Base-by-base conservation (phyloP, 2,797 vertebrate species). In the Gymnothorax reevesii region DNA sequence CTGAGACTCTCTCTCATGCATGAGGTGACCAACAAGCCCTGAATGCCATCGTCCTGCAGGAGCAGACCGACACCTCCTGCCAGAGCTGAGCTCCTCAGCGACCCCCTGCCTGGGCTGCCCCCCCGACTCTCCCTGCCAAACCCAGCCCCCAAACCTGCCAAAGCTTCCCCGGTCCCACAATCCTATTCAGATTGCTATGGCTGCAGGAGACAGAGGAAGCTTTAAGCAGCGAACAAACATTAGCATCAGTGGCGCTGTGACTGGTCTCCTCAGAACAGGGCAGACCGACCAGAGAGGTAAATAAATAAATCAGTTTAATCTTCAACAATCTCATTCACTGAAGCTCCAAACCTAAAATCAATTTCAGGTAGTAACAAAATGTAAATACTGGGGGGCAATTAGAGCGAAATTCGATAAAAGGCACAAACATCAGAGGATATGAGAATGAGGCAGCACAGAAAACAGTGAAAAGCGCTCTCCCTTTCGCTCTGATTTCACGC, bases 331-430 rank as follows among this genome's bases (percentile, higher is more conserved):
- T 22, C 77, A 69, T 82, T 85, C 49, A 75, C 59, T 55, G 12
- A 82, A 83, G 42, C n/a, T 87, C 42, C 69, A 80, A 57, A n/a
- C 59, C 13, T 15, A 49, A 66, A 87, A 55, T 62, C 33, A 87
- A 60, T 83, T 52, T 77, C 4, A 57, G 75, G 25, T 60, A 71
- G 49, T 42, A 42, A 20, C 15, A 20, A 75, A 0, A 17, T 75
- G 73, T 52, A 75, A 75, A 75, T 42, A 75, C 66, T 7, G 22
- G 69, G 7, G 73, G 13, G 73, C 49, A 75, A 75, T 42, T 75
- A 75, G 42, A 6, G 27, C 49, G 33, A 6, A 75, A 49, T 54
- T 79, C 6, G 54, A 55, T 33, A 75, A 75, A 75, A 15, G 71
- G 33, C 3, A 73, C 9, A 17, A 9, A 25, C 69, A 42, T 12